Evolutionary conservation across 2,113 vertebrate species (phyloP).

Genomic region (Macrotus californicus): DNA sequence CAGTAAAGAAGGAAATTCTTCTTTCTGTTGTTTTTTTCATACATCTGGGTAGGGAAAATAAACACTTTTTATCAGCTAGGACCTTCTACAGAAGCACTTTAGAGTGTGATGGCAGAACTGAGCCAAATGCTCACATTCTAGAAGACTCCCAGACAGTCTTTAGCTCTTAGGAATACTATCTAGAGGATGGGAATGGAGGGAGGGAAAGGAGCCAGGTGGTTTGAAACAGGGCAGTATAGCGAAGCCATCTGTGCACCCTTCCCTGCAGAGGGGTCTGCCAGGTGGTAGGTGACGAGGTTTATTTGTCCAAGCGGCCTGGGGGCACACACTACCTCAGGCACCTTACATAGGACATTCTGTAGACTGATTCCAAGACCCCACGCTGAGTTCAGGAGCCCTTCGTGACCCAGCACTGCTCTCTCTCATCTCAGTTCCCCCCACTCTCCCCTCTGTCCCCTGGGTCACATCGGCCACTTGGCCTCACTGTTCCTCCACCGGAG

Average conservation of each 20-base stretch:
- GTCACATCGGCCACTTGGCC: background rate
- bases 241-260: background rate
- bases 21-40: background rate
- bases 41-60: background rate
- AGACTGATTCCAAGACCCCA: background rate
- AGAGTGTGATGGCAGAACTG: background rate
- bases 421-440: background rate
- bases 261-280: background rate
- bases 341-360: background rate
- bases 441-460: accelerated
- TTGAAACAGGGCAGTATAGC: background rate
- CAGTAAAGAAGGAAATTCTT: background rate
- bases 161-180: background rate
- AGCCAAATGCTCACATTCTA: background rate
- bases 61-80: background rate
- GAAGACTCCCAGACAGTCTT: background rate
- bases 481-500: background rate
- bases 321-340: too few species aligned
- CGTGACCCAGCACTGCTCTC: background rate
- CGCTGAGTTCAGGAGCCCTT: background rate
- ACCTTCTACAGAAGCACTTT: background rate
- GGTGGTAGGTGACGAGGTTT: too few species aligned
- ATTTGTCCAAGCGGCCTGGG: background rate
- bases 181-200: background rate
- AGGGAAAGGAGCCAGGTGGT: background rate